Conservation (phyloP, 2,888 invertebrate genomes). For the Nematopogon swammerdamellus region DNA sequence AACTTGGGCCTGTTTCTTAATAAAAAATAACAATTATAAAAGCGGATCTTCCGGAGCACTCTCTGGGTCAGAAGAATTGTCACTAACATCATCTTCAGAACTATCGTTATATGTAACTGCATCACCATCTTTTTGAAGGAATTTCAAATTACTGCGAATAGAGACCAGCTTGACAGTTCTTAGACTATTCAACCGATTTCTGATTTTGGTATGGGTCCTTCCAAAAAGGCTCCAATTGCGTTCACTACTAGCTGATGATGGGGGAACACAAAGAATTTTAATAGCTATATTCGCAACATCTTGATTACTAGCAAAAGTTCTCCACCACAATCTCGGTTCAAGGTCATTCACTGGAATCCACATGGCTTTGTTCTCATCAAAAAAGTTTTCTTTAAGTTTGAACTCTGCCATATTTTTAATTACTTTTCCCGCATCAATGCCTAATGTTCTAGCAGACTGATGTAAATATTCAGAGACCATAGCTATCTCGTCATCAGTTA, state of each 20-base stretch:
- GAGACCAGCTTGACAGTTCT: too few species aligned
- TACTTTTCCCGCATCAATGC: not conserved
- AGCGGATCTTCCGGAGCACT: too few species aligned
- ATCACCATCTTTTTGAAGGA: too few species aligned
- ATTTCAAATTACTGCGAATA: too few species aligned
- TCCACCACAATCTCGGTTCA: not conserved
- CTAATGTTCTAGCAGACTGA: not conserved
- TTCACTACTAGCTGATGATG: not conserved
- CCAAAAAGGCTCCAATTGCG: not conserved
- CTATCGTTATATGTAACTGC: too few species aligned
- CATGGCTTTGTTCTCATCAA: not conserved
- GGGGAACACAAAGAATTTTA: not conserved
- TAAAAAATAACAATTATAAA: too few species aligned
- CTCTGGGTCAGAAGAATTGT: too few species aligned
- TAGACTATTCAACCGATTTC: too few species aligned
- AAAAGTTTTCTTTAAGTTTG: not conserved
- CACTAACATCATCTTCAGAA: too few species aligned
- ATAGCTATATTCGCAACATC: not conserved
- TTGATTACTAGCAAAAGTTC: conserved; percentile 1
- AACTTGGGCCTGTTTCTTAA: too few species aligned
- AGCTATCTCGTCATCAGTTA: not conserved
- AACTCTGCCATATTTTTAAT: conserved; percentile 1
- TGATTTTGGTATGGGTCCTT: too few species aligned
- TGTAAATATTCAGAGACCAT: not conserved
- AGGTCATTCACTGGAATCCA: not conserved